phyloP scores from a whole-genome alignment of 2,113 vertebrate species.

The Cathartes aura region DNA sequence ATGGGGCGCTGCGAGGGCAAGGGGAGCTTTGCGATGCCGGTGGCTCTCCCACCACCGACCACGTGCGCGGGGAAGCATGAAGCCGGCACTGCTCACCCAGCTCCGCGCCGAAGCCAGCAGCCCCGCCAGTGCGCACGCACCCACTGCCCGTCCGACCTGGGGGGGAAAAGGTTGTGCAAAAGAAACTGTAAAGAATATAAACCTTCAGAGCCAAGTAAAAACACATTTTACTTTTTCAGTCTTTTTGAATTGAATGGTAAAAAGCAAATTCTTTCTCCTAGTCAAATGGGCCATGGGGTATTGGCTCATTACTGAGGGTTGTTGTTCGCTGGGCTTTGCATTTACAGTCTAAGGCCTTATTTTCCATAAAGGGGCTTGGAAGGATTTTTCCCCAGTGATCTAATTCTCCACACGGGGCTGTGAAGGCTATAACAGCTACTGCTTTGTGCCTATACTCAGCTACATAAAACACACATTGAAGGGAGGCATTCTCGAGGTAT shows the following conservation, averaged over 20 bases:
- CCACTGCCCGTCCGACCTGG: neutral
- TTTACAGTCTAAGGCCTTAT: conserved; percentile 72
- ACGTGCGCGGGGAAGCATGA: neutral
- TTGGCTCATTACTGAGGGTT: conserved; percentile 72
- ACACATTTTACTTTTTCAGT: conserved; percentile 56
- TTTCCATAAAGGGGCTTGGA: conserved; percentile 78
- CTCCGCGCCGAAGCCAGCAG: neutral
- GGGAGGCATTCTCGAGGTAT: conserved; percentile 73
- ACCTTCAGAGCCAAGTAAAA: conserved; percentile 55
- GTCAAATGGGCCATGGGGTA: conserved; percentile 67
- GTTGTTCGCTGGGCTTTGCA: conserved; percentile 66
- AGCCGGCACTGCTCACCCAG: neutral
- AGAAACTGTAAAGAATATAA: conserved; percentile 63
- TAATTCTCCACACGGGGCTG: conserved; percentile 77
- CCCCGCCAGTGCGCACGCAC: accelerated
- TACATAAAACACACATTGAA: conserved; percentile 77
- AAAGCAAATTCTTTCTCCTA: conserved; percentile 67
- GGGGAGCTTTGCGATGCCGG: neutral
- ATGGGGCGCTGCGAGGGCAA: accelerated
- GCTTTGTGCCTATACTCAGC: conserved; percentile 73
- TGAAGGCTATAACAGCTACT: conserved; percentile 74
- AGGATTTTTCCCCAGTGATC: conserved; percentile 77
- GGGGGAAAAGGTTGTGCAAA: conserved; percentile 21
- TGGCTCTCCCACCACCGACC: neutral
- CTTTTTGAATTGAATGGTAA: conserved; percentile 53